Evolutionary conservation across 2,113 vertebrate species (phyloP).

Genomic region (Oreochromis aureus): DNA sequence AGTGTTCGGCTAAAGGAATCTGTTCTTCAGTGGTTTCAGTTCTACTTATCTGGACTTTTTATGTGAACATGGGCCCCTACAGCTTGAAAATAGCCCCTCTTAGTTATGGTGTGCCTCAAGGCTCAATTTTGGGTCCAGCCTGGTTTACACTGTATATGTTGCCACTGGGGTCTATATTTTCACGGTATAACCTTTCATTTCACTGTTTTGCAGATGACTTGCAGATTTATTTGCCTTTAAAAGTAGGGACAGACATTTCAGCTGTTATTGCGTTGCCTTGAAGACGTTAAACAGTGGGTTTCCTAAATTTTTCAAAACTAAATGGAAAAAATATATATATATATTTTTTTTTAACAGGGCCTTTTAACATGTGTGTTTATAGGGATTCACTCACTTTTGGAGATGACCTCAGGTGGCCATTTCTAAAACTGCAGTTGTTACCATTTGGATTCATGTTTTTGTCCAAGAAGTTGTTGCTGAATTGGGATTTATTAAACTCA

Average conservation of each 20-base stretch:
- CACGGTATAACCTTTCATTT: neutral
- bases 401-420: neutral
- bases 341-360: neutral
- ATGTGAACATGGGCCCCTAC: neutral
- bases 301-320: neutral
- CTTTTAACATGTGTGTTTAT: neutral
- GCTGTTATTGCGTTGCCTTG: neutral
- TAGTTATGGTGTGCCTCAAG: neutral
- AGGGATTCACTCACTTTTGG: neutral
- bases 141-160: neutral
- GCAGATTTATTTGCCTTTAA: neutral
- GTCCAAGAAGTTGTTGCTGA: neutral
- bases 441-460: neutral
- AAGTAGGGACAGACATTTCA: neutral
- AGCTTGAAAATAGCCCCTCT: neutral
- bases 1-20: neutral
- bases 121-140: neutral
- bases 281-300: neutral
- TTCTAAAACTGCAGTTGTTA: neutral
- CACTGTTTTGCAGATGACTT: neutral
- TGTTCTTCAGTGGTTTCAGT: neutral
- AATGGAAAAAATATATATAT: neutral
- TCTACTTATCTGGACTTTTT: neutral
- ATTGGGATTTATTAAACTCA: neutral
- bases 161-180: neutral